Conservation (phyloP, 2,113 vertebrate species). For the Saguinus midas region DNA sequence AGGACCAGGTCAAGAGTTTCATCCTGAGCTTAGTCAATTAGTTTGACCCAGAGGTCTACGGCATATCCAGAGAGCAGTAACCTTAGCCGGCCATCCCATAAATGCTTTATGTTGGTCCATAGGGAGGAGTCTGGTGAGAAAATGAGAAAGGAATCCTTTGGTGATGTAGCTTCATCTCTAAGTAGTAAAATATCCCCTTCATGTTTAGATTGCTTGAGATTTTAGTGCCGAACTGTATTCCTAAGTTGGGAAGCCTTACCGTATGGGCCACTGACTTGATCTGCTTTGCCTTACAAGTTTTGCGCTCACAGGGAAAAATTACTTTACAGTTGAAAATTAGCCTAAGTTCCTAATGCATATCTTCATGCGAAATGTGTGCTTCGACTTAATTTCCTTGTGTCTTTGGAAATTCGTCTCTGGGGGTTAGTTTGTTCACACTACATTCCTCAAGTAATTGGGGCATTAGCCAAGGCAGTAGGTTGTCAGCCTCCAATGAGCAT, state of each 20-base stretch:
- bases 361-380: neutral
- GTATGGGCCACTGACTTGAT: neutral
- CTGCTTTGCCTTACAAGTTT: neutral
- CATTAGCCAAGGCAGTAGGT: neutral
- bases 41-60: neutral
- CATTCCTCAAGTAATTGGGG: neutral
- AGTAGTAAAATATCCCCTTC: neutral
- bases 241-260: neutral
- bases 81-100: neutral
- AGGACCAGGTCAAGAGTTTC: neutral
- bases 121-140: neutral
- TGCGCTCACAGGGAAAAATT: neutral
- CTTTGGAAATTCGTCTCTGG: neutral
- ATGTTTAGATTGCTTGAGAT: neutral
- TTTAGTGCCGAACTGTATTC: neutral
- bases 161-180: neutral
- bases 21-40: neutral
- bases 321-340: neutral
- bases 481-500: neutral
- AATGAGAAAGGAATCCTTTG: neutral
- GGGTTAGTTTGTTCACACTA: neutral
- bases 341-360: neutral
- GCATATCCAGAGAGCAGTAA: neutral
- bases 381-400: neutral
- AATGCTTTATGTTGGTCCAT: neutral